A percentile compares a stretch with the other conserved stretches of the same genome.
These are phyloP conservation scores for Neosalanx taihuensis DNA, from an alignment of 2,797 vertebrate species.

Conservation along the genomic window DNA sequence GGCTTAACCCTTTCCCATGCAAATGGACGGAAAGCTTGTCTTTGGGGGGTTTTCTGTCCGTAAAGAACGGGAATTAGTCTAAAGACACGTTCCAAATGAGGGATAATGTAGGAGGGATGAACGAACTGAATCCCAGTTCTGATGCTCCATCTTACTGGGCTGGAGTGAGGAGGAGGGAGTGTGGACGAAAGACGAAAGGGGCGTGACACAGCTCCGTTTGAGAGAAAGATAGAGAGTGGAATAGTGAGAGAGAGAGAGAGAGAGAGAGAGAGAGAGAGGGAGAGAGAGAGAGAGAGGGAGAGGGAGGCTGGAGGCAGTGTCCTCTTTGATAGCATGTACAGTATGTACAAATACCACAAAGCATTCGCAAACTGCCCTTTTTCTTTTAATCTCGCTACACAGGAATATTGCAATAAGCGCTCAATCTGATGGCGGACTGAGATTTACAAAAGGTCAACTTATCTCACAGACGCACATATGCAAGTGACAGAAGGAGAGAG, in stretches of 20 bases:
- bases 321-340: slow-evolving; percentile 53
- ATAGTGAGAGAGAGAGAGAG: neutral
- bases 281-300: neutral
- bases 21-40: too few relatives aligned
- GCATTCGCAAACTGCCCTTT: slow-evolving; percentile 55
- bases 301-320: slow-evolving; percentile 30
- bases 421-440: slow-evolving; percentile 80
- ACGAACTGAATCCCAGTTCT: slow-evolving; percentile 58
- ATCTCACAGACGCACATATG: slow-evolving; percentile 81
- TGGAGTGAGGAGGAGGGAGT: slow-evolving; percentile 35
- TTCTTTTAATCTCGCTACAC: slow-evolving; percentile 74
- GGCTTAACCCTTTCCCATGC: slow-evolving; percentile 43
- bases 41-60: too few relatives aligned
- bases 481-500: slow-evolving; percentile 70
- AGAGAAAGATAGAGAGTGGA: neutral
- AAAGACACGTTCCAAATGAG: too few relatives aligned
- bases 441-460: slow-evolving; percentile 88
- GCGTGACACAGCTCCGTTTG: neutral
- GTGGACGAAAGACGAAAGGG: neutral
- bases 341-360: slow-evolving; percentile 63
- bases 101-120: too few relatives aligned
- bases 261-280: neutral
- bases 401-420: slow-evolving; percentile 81
- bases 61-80: too few relatives aligned
- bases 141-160: slow-evolving; percentile 65